Base-by-base conservation (phyloP, 2,113 vertebrate genomes). In the Deroptyus accipitrinus region DNA sequence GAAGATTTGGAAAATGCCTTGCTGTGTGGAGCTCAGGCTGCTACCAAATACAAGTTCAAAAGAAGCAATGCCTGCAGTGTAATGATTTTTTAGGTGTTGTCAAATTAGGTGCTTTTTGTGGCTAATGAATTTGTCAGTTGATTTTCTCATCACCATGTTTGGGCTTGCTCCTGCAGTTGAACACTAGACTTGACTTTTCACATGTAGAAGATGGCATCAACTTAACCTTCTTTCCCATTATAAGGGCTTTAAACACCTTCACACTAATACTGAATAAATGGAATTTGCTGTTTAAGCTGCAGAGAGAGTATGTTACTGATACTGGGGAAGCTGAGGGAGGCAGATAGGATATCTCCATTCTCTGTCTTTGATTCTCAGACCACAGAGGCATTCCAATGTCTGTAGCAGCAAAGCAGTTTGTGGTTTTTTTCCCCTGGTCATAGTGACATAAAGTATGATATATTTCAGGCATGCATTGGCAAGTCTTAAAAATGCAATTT, bases 91-190 rank as follows among this genome's bases (percentile, higher is more conserved):
- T 44, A 59, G 27, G 70, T 90, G 30, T 39, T 2, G 2, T 90
- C 44, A 88, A 61, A 72, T 37, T 15, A 79, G 44, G 18, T 84
- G 48, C 8, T 61, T 86, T 84, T 78, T 79, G 57, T 90, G 59
- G 31, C 57, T 94, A 66, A 74, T 92, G n/a, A 88, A 59, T 88
- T 61, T 61, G 68, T 76, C 76, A 48, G 75, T 94, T 96, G 90
- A 88, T 83, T 92, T 90, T 93, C 68, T 86, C 69, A 76, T 93
- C 61, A 15, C 39, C 0, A 0, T 33, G 27, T 77, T 81, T 17
- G 1, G 61, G 63, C 24, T 51, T 75, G 31, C 63, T 93, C 61
- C n/a, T 90, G 30, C 54, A 4, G 0, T 77, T 75, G 44, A 96
- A 15, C 69, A 17, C 17, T 52, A 11, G 12, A 54, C 31, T 48